phyloP scores from a whole-genome alignment of 2,113 vertebrate species.

The Rhinogobius similis region DNA sequence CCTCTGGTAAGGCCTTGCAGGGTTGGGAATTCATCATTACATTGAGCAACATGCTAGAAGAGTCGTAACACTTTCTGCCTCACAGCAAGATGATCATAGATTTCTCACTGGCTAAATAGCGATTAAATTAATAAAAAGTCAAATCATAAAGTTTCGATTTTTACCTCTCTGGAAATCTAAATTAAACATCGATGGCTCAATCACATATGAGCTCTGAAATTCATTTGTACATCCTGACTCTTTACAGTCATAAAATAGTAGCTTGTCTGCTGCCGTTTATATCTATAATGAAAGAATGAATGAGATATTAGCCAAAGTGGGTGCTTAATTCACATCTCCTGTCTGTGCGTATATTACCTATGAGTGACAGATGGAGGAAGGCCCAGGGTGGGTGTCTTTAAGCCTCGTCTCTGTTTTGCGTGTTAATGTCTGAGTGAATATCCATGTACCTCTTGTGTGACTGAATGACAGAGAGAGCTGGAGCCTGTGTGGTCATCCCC shows the following conservation, averaged over 20 bases:
- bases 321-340: constrained; percentile 10
- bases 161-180: neutral
- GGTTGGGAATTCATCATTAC: neutral
- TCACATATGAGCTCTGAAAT: neutral
- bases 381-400: constrained; percentile 34
- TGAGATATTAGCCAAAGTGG: constrained; percentile 24
- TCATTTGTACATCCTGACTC: neutral
- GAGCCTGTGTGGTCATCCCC: constrained; percentile 60
- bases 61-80: neutral
- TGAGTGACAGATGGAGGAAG: constrained; percentile 47
- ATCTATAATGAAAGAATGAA: neutral
- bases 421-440: constrained; percentile 71
- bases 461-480: constrained; percentile 56
- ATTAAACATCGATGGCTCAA: neutral
- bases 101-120: neutral
- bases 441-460: constrained; percentile 58
- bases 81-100: neutral
- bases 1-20: too few relatives aligned
- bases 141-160: too few relatives aligned
- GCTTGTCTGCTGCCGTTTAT: neutral
- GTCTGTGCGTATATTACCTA: constrained; percentile 1
- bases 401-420: constrained; percentile 36
- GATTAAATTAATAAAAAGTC: neutral
- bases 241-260: neutral
- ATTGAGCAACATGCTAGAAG: neutral